phyloP scores from a whole-genome alignment of 2,113 vertebrate species.

The Excalfactoria chinensis region DNA sequence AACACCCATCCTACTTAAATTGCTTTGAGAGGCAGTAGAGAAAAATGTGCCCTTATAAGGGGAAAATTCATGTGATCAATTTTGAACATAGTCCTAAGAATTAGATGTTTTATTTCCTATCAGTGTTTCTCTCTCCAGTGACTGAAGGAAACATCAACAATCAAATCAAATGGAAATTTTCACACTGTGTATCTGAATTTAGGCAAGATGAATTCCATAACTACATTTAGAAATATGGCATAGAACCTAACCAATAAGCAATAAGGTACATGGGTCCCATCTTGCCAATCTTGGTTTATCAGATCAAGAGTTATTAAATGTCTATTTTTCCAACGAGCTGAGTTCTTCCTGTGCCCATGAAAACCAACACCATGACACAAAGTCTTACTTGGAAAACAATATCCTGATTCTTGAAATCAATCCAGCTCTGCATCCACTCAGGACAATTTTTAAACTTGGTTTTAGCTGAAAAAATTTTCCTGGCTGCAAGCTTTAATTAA shows the following conservation, averaged over 20 bases:
- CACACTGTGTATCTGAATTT: no score
- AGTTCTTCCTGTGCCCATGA: not conserved
- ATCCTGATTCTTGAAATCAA: not conserved
- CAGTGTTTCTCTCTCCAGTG: not conserved
- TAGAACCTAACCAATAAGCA: not conserved
- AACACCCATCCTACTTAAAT: slow-evolving; percentile 1
- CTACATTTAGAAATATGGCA: not conserved
- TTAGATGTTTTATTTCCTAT: not conserved
- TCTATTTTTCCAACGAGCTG: not conserved
- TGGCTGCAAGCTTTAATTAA: not conserved
- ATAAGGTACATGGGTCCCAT: not conserved
- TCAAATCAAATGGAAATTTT: not conserved
- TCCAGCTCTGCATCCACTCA: not conserved
- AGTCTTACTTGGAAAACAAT: not conserved
- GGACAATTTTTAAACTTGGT: not conserved
- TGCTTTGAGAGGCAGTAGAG: not conserved
- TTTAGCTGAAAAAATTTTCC: not conserved
- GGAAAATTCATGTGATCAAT: not conserved
- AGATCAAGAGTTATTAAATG: not conserved
- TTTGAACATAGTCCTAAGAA: not conserved
- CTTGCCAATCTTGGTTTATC: not conserved
- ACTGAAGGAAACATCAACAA: not conserved
- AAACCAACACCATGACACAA: not conserved
- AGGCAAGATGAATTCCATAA: not conserved
- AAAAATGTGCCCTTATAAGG: slow-evolving; percentile 10